Evolutionary conservation across 1,140 invertebrate genomes (phyloP).

Genomic region (Solenopsis invicta): DNA sequence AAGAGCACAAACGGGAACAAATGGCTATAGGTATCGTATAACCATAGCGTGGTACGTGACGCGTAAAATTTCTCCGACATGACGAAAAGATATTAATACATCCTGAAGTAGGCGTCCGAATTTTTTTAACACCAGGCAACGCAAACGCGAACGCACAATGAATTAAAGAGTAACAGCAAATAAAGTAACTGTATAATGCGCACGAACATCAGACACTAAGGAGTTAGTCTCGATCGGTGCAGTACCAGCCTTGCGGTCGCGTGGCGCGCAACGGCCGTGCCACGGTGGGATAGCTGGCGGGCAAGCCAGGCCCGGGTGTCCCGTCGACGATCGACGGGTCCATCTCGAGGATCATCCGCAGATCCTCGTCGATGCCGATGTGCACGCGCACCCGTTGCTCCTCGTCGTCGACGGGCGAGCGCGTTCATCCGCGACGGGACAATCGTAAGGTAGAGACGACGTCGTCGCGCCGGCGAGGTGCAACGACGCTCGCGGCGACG

Average conservation of each 20-base stretch:
- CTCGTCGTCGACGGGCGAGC: conserved; percentile 12
- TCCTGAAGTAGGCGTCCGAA: neutral
- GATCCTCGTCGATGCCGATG: conserved; percentile 89
- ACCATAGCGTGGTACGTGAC: neutral
- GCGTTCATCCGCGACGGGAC: neutral
- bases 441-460: conserved; percentile 37
- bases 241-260: conserved; percentile 84
- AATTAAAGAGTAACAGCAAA: conserved; percentile 24
- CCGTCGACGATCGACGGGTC: conserved; percentile 89
- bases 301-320: conserved; percentile 67
- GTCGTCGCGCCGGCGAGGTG: conserved; percentile 2
- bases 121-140: neutral
- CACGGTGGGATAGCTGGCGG: conserved; percentile 59
- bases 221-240: conserved; percentile 58
- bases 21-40: conserved; percentile 46
- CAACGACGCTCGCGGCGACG: conserved; percentile 21
- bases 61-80: neutral
- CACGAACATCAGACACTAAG: conserved; percentile 58
- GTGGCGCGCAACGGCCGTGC: conserved; percentile 78
- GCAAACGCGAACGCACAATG: neutral
- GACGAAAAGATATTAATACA: neutral
- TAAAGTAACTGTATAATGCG: conserved; percentile 36
- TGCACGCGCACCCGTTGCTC: conserved; percentile 85
- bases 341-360: conserved; percentile 89
- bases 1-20: neutral